Conservation (phyloP, 2,113 vertebrate species). For the Thinocorus orbignyianus region DNA sequence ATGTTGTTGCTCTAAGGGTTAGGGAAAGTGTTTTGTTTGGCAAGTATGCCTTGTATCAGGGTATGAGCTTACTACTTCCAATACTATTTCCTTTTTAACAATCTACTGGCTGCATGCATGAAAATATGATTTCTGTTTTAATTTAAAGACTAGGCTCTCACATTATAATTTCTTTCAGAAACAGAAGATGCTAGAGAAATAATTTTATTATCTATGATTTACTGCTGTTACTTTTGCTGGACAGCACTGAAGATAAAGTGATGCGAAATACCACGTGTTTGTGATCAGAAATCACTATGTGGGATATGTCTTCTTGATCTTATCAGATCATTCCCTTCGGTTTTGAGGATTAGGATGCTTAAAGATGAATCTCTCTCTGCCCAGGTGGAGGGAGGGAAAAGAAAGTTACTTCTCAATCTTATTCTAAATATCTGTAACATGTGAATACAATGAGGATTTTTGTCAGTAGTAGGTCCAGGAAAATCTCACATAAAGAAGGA, state of each 20-base stretch:
- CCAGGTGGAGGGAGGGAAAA: not conserved
- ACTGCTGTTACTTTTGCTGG: not conserved
- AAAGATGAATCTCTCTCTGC: not conserved
- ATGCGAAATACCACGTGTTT: not conserved
- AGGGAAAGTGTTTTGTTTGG: not conserved
- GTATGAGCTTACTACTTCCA: not conserved
- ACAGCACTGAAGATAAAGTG: not conserved
- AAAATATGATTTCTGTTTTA: not conserved
- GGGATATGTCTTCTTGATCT: not conserved
- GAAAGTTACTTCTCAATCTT: not conserved
- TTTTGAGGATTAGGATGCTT: not conserved
- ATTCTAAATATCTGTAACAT: not conserved
- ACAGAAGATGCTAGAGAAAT: not conserved
- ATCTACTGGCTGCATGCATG: not conserved
- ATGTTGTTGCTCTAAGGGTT: accelerated
- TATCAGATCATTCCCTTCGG: not conserved
- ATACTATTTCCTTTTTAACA: not conserved
- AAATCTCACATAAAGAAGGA: not conserved
- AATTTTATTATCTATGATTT: not conserved
- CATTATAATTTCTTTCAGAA: not conserved
- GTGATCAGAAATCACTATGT: not conserved
- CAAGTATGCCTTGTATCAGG: not conserved
- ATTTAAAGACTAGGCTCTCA: not conserved
- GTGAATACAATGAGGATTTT: not conserved
- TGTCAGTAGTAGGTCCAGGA: not conserved